These are phyloP conservation scores for Scolopax bukidnonensis DNA, from an alignment of 2,797 vertebrate genomes.

Conservation along the genomic window DNA sequence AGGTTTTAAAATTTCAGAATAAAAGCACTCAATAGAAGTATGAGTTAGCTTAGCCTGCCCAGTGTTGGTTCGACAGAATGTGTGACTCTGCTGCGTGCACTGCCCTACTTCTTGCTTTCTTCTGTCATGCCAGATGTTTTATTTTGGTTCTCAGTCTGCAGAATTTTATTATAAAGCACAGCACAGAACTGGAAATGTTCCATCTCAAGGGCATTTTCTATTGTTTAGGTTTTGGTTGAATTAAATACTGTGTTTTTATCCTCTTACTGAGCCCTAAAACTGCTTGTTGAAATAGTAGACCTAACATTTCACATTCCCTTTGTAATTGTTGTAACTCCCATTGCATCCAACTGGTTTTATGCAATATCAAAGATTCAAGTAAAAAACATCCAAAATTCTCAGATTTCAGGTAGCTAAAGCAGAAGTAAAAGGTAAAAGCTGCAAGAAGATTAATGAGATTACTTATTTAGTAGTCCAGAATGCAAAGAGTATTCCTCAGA, in stretches of 20 bases:
- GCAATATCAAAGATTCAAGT: neutral
- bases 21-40: neutral
- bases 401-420: neutral
- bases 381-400: neutral
- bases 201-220: neutral
- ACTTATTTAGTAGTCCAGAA: constrained; percentile 51
- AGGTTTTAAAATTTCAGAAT: neutral
- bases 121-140: neutral
- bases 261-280: neutral
- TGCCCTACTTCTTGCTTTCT: neutral
- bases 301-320: neutral
- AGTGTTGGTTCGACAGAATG: neutral
- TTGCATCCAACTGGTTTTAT: neutral
- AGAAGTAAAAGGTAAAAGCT: constrained; percentile 37
- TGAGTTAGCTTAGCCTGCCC: neutral
- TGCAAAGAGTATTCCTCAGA: constrained; percentile 33
- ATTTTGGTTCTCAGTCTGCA: neutral
- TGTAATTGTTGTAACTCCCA: neutral
- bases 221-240: neutral
- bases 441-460: constrained; percentile 61
- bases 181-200: neutral
- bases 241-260: neutral
- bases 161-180: neutral
- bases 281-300: neutral
- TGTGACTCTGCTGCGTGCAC: neutral